These are phyloP conservation scores for Protosalanx chinensis DNA, from an alignment of 2,797 vertebrate genomes.

Conservation along the genomic window DNA sequence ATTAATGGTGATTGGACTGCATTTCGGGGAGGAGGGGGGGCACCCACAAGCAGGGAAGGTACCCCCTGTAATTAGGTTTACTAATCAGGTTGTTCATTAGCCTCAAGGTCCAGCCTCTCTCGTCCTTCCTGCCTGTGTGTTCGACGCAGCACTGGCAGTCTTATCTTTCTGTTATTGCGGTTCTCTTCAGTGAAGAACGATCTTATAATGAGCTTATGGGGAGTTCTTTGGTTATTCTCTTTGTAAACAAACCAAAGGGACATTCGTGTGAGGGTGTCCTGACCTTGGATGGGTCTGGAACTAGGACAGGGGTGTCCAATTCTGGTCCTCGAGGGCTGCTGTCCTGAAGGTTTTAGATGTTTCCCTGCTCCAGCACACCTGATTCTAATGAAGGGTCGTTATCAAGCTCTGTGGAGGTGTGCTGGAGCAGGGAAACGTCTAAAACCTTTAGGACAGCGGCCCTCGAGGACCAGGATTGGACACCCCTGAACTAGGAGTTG, in stretches of 20 bases:
- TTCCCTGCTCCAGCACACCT: too few relatives aligned
- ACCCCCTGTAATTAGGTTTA: constrained; percentile 63
- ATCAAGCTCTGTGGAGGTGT: too few relatives aligned
- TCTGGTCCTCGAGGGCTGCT: too few relatives aligned
- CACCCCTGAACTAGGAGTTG: background rate
- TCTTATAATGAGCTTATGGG: constrained; percentile 49
- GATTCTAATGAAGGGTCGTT: too few relatives aligned
- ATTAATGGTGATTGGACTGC: constrained; percentile 37
- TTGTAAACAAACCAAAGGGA: constrained; percentile 35
- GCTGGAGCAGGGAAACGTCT: too few relatives aligned
- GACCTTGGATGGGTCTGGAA: background rate
- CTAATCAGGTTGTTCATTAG: constrained; percentile 66
- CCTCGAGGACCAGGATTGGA: too few relatives aligned
- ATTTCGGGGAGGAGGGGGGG: constrained; percentile 11
- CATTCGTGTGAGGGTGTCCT: constrained; percentile 19
- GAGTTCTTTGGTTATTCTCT: constrained; percentile 11
- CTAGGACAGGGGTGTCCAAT: background rate
- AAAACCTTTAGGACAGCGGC: too few relatives aligned
- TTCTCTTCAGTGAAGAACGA: constrained; percentile 49
- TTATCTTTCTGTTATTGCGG: constrained; percentile 36
- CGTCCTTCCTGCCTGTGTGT: constrained; percentile 24
- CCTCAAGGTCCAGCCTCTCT: constrained; percentile 44
- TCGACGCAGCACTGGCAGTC: background rate
- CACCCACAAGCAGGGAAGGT: constrained; percentile 40
- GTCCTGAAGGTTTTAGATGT: too few relatives aligned